Percentiles rank a stretch among this genome's conserved stretches.
phyloP scores from a whole-genome alignment of 2,113 vertebrate species.

The Mesitornis unicolor region DNA sequence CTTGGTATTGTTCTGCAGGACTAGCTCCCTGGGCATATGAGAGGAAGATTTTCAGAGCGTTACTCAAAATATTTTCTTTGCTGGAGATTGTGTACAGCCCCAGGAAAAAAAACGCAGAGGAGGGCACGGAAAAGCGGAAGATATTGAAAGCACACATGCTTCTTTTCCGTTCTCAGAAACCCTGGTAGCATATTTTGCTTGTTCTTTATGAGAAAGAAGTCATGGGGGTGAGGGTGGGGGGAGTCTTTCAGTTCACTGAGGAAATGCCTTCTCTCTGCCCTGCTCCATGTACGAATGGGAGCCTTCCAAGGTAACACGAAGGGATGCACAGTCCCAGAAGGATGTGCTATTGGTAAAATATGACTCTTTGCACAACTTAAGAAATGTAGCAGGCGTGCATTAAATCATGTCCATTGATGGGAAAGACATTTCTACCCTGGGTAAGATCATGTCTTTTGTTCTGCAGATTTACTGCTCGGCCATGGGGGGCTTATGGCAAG shows the following conservation, averaged over 20 bases:
- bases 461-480: conserved; percentile 3
- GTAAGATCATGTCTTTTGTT: background rate
- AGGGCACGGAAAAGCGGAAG: background rate
- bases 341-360: background rate
- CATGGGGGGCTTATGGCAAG: background rate
- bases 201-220: background rate
- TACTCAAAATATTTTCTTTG: background rate
- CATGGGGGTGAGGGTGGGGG: background rate
- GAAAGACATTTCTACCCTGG: background rate
- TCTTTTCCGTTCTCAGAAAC: background rate
- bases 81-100: background rate
- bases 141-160: background rate
- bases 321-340: background rate
- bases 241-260: background rate
- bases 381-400: background rate
- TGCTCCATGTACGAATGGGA: background rate
- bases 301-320: background rate
- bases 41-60: background rate
- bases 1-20: background rate
- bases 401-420: background rate
- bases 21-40: background rate
- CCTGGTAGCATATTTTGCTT: background rate
- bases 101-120: background rate
- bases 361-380: background rate
- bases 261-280: background rate